A percentile compares a stretch with the other conserved stretches of the same genome.
phyloP scores from a whole-genome alignment of 1,140 invertebrate genomes.

The Eulimnadia texana region DNA sequence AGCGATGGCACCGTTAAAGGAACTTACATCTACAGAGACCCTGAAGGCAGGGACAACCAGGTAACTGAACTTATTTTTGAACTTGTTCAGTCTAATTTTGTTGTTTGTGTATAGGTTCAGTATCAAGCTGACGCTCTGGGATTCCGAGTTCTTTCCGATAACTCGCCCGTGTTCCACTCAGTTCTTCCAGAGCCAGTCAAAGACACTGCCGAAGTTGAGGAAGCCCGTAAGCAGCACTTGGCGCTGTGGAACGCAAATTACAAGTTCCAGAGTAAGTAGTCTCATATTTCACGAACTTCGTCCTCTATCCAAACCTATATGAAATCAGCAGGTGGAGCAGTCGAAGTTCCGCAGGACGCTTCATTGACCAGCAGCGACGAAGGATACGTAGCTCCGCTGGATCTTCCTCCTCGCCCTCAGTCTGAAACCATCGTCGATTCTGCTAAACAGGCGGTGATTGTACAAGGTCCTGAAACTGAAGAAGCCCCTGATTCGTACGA shows the following conservation, averaged over 20 bases:
- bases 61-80: too few species aligned
- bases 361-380: too few species aligned
- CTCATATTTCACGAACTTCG: too few species aligned
- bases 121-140: slow-evolving; percentile 20
- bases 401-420: background rate
- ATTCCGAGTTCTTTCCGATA: slow-evolving; percentile 21
- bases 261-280: too few species aligned
- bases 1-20: slow-evolving; percentile 28
- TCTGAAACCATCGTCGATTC: background rate
- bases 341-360: background rate
- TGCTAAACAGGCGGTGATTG: background rate
- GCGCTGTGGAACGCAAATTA: slow-evolving; percentile 17
- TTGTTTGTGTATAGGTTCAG: background rate
- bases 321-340: background rate
- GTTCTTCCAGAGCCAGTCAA: slow-evolving; percentile 21
- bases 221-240: slow-evolving; percentile 25
- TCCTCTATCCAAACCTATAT: background rate
- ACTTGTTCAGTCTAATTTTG: too few species aligned
- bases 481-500: background rate
- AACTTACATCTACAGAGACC: slow-evolving; percentile 29
- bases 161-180: slow-evolving; percentile 13
- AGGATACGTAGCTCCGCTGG: background rate
- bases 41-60: slow-evolving; percentile 36
- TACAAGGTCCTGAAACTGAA: background rate
- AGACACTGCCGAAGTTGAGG: slow-evolving; percentile 29